Evolutionary conservation across 2,113 vertebrate species (phyloP).

Genomic region (Brachirus orientalis): DNA sequence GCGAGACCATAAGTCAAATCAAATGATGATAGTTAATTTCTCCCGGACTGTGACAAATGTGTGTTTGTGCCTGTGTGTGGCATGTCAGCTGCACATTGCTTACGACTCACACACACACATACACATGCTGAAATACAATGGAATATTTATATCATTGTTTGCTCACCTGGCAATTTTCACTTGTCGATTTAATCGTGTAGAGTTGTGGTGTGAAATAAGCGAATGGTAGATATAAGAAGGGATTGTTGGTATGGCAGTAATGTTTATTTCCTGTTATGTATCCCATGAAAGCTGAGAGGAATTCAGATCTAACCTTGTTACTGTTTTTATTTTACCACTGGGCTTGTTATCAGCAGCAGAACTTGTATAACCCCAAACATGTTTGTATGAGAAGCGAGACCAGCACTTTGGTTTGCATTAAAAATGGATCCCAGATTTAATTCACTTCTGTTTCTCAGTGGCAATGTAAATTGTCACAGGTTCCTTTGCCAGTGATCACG

Average conservation of each 20-base stretch:
- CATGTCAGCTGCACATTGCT: constrained; percentile 14
- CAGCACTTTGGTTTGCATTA: constrained; percentile 22
- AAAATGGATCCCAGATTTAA: neutral
- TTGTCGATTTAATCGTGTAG: constrained; percentile 88
- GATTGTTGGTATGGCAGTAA: constrained; percentile 37
- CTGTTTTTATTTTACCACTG: constrained; percentile 33
- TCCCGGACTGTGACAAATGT: constrained; percentile 43
- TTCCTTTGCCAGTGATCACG: no score
- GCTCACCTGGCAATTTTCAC: constrained; percentile 91
- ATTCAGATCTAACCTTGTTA: constrained; percentile 22
- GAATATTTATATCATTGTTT: constrained; percentile 91
- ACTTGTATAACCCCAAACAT: no score
- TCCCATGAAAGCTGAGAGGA: constrained; percentile 10
- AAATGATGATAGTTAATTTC: constrained; percentile 36
- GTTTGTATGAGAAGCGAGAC: neutral
- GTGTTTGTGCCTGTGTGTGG: constrained; percentile 8
- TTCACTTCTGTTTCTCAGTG: neutral
- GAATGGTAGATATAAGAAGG: constrained; percentile 78
- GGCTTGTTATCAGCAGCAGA: no score
- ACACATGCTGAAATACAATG: constrained; percentile 89
- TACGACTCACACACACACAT: constrained; percentile 42
- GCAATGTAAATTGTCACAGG: no score
- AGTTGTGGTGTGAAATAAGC: constrained; percentile 37
- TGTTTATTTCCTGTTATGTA: constrained; percentile 35
- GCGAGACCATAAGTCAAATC: constrained; percentile 52